These are phyloP conservation scores for Ypsolopha scabrella DNA, from an alignment of 2,888 invertebrate genomes.

Conservation along the genomic window DNA sequence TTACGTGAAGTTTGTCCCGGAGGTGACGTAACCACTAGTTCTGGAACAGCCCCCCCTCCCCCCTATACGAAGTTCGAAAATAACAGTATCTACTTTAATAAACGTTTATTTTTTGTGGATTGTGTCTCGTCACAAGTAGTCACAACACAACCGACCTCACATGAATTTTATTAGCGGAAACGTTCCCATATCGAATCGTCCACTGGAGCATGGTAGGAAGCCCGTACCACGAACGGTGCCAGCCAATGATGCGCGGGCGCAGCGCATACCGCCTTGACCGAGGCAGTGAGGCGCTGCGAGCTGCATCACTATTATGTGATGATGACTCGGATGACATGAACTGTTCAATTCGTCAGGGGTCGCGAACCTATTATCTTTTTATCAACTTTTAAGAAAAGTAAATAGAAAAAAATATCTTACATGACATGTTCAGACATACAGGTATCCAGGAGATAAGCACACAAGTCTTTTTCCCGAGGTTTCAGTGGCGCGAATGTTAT, in stretches of 20 bases:
- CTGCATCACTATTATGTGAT: background rate
- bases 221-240: background rate
- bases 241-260: background rate
- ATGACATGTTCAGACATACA: too few relatives aligned
- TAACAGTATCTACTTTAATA: too few relatives aligned
- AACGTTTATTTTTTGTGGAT: too few relatives aligned
- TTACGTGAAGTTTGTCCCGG: too few relatives aligned
- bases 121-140: too few relatives aligned
- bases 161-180: background rate
- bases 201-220: background rate
- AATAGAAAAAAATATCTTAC: background rate
- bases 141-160: too few relatives aligned
- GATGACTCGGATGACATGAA: slow-evolving; percentile 1
- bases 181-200: background rate
- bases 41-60: too few relatives aligned
- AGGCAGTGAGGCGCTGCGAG: slow-evolving; percentile 12
- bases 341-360: background rate
- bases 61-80: too few relatives aligned
- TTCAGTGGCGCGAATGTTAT: background rate
- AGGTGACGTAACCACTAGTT: too few relatives aligned
- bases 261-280: slow-evolving; percentile 45
- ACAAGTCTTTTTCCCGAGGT: background rate
- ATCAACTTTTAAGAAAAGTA: background rate
- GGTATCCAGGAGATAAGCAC: background rate
- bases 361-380: background rate